These are phyloP conservation scores for Hydropsyche betteni DNA, from an alignment of 2,888 invertebrate genomes.

Conservation along the genomic window DNA sequence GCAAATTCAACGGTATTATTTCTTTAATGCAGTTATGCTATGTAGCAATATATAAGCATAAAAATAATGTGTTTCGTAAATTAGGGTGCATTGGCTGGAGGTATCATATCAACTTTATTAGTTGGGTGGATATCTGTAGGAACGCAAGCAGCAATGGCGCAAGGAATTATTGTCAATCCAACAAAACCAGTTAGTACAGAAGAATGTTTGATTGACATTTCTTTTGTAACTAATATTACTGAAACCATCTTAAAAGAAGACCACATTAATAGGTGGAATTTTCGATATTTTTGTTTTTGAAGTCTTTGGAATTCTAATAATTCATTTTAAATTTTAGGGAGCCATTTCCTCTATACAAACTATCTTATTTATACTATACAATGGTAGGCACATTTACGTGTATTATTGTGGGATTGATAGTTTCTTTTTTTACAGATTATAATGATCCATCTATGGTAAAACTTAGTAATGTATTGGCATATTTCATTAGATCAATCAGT, in stretches of 20 bases:
- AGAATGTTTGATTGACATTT: slow-evolving; percentile 60
- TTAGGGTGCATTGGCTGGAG: slow-evolving; percentile 74
- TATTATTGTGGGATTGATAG: slow-evolving; percentile 71
- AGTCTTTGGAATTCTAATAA: neutral
- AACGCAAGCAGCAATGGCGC: slow-evolving; percentile 73
- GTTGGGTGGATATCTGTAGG: slow-evolving; percentile 77
- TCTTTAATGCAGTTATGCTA: slow-evolving; percentile 4
- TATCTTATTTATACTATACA: slow-evolving; percentile 83
- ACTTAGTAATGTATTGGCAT: neutral
- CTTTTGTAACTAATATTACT: slow-evolving; percentile 8
- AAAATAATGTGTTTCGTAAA: slow-evolving; percentile 35
- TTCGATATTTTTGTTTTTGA: slow-evolving; percentile 32
- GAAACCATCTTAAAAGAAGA: neutral
- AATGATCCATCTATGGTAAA: slow-evolving; percentile 67
- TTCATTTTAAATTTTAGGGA: slow-evolving; percentile 57
- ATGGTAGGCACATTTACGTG: slow-evolving; percentile 75
- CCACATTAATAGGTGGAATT: slow-evolving; percentile 1
- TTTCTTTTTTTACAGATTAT: slow-evolving; percentile 74
- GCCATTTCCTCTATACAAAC: slow-evolving; percentile 72
- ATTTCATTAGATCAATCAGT: neutral
- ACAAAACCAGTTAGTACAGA: slow-evolving; percentile 71
- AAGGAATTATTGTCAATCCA: slow-evolving; percentile 68
- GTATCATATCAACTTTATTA: slow-evolving; percentile 68
- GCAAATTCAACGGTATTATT: slow-evolving; percentile 70
- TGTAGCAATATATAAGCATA: neutral